Evolutionary conservation across 2,113 vertebrate genomes (phyloP).

Genomic region (Melanostigma gelatinosum): DNA sequence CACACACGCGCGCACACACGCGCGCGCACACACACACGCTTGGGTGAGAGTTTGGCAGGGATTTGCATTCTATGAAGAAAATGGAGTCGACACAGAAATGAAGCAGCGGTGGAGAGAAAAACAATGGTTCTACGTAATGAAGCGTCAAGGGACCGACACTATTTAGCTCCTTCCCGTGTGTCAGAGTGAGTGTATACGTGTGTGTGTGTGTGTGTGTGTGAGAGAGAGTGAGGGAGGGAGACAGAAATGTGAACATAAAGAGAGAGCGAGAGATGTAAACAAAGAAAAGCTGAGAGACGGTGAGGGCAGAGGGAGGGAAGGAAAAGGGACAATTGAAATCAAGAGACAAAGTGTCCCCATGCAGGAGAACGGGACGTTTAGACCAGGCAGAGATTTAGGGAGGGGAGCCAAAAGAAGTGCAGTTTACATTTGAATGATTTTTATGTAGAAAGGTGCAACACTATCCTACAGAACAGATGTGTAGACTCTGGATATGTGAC

Average conservation of each 20-base stretch:
- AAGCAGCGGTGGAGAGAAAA: slow-evolving; percentile 53
- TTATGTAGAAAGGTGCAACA: not conserved
- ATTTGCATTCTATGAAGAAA: slow-evolving; percentile 65
- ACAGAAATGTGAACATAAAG: not conserved
- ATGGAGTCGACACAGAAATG: slow-evolving; percentile 61
- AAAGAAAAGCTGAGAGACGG: slow-evolving; percentile 36
- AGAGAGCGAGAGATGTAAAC: slow-evolving; percentile 46
- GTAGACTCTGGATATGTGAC: slow-evolving; percentile 43
- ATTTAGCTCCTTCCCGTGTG: slow-evolving; percentile 39
- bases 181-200: slow-evolving; percentile 45
- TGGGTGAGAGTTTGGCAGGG: slow-evolving; percentile 52
- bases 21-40: slow-evolving; percentile 26
- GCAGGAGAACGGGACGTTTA: slow-evolving; percentile 22
- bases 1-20: slow-evolving; percentile 18
- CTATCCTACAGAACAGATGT: not conserved
- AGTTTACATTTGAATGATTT: not conserved
- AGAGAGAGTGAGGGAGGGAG: not conserved
- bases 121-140: slow-evolving; percentile 67
- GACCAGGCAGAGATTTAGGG: not conserved
- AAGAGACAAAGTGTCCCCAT: slow-evolving; percentile 12
- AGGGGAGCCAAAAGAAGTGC: not conserved
- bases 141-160: slow-evolving; percentile 59
- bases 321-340: not conserved
- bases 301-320: slow-evolving; percentile 1
- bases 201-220: not conserved